Conservation (phyloP, 1,140 invertebrate genomes). For the Diuraphis noxia region DNA sequence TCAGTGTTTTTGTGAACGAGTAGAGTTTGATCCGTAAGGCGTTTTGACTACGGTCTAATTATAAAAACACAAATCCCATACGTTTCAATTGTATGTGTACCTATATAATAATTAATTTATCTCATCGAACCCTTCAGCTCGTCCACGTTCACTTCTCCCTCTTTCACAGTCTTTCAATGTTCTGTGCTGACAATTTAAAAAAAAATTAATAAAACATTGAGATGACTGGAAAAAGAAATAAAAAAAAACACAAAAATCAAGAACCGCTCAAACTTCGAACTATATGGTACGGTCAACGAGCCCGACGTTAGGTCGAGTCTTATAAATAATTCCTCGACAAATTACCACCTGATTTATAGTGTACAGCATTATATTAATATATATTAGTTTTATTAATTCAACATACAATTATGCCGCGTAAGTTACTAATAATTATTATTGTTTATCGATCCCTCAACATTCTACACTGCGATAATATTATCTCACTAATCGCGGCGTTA, state of each 20-base stretch:
- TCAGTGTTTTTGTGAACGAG: neutral
- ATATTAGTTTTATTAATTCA: neutral
- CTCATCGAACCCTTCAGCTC: neutral
- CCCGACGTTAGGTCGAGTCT: neutral
- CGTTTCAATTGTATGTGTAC: neutral
- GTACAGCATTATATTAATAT: neutral
- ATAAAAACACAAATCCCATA: neutral
- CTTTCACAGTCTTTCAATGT: neutral
- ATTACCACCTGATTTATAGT: neutral
- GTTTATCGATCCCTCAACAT: neutral
- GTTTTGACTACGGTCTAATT: neutral
- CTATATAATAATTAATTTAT: neutral
- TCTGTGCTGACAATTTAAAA: neutral
- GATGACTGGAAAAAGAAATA: neutral
- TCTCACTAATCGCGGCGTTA: neutral
- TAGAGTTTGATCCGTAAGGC: neutral
- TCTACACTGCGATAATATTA: neutral
- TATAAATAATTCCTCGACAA: neutral
- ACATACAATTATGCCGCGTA: neutral
- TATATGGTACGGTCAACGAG: neutral
- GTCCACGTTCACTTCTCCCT: neutral
- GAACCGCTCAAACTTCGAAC: neutral
- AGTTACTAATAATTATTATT: neutral
- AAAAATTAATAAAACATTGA: constrained; percentile 13
- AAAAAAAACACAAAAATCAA: neutral